These are phyloP conservation scores for Psittacula cyanocephala DNA, from an alignment of 2,113 vertebrate genomes.

Conservation along the genomic window DNA sequence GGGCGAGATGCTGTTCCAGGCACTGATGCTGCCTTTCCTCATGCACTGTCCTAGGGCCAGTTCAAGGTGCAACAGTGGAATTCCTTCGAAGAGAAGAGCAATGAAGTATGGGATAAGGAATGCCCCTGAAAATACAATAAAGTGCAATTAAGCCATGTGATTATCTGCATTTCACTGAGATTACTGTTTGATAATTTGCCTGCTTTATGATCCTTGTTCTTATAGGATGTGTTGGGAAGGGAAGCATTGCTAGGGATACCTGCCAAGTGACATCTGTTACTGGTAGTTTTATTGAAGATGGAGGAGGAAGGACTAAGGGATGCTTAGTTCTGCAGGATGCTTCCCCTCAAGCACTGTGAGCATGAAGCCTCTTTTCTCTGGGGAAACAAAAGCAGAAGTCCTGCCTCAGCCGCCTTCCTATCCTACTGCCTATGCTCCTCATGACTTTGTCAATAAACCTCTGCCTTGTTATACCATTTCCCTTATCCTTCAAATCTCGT, in stretches of 20 bases:
- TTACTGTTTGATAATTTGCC: background rate
- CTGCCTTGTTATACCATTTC: background rate
- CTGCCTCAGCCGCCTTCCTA: background rate
- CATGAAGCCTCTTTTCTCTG: background rate
- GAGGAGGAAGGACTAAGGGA: background rate
- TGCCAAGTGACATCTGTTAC: background rate
- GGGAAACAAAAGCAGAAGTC: background rate
- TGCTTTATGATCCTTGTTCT: background rate
- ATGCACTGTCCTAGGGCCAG: constrained; percentile 87
- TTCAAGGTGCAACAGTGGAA: constrained; percentile 87
- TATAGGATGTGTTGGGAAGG: background rate
- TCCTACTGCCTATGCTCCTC: background rate
- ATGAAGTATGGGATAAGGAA: constrained; percentile 90
- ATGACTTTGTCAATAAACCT: background rate
- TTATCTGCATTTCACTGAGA: background rate
- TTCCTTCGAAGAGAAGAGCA: constrained; percentile 85
- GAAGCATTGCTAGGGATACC: background rate
- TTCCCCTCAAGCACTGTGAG: background rate
- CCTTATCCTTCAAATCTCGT: background rate
- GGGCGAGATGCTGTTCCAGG: constrained; percentile 86
- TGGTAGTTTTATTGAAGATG: background rate
- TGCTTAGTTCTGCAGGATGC: background rate
- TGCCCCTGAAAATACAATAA: constrained; percentile 75
- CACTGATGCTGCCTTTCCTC: constrained; percentile 81
- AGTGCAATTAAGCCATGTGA: background rate